Evolutionary conservation across 2,113 vertebrate species (phyloP).

Genomic region (Hassar affinis): DNA sequence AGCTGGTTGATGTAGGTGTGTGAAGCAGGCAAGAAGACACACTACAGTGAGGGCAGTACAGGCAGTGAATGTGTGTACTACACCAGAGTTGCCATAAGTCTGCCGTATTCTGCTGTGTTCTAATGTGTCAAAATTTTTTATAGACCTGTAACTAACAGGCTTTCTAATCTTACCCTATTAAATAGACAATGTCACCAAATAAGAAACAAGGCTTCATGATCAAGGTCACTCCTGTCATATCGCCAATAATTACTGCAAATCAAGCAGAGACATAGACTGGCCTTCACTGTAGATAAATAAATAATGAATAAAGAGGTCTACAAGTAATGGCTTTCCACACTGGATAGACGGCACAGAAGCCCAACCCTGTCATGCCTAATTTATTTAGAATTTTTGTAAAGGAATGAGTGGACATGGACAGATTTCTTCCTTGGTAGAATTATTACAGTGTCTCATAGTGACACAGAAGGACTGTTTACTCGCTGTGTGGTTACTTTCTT

Average conservation of each 20-base stretch:
- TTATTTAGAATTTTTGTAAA: slow-evolving; percentile 28
- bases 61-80: not conserved
- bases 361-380: not conserved
- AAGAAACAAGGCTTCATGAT: slow-evolving; percentile 13
- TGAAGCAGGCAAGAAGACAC: not conserved
- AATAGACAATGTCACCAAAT: slow-evolving; percentile 6
- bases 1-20: slow-evolving; percentile 20
- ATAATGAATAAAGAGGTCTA: slow-evolving; percentile 31
- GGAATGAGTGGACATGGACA: slow-evolving; percentile 1
- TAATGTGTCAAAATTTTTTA: not conserved
- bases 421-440: slow-evolving; percentile 26
- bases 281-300: slow-evolving; percentile 37
- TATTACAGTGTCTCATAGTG: slow-evolving; percentile 10
- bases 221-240: slow-evolving; percentile 19
- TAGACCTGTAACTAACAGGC: not conserved
- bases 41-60: not conserved
- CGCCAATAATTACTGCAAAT: slow-evolving; percentile 14
- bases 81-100: not conserved
- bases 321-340: not conserved
- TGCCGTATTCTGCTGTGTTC: not conserved
- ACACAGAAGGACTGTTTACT: slow-evolving; percentile 7
- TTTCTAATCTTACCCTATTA: not conserved
- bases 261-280: slow-evolving; percentile 1
- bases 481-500: slow-evolving; percentile 8
- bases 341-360: not conserved